Evolutionary conservation across 2,113 vertebrate species (phyloP).

Genomic region (Condylura cristata): DNA sequence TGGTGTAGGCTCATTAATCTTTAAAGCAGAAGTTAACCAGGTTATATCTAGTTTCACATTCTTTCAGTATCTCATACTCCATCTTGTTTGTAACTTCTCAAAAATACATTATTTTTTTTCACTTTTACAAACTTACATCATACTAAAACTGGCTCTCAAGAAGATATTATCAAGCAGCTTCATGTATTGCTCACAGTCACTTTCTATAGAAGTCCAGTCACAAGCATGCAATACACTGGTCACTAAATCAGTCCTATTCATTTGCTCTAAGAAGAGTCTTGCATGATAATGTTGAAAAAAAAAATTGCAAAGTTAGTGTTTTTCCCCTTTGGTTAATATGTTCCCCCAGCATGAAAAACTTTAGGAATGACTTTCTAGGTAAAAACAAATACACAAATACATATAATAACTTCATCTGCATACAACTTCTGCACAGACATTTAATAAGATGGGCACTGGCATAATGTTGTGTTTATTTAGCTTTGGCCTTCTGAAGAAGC

Average conservation of each 20-base stretch:
- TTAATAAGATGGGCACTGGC: conserved; percentile 30
- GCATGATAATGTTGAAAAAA: neutral
- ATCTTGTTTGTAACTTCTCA: neutral
- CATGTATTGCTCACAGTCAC: neutral
- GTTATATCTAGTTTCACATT: neutral
- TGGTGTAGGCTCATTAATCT: neutral
- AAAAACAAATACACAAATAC: neutral
- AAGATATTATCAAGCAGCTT: neutral
- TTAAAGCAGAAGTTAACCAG: neutral
- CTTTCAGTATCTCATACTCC: neutral
- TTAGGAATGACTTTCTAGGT: conserved; percentile 2
- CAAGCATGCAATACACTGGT: neutral
- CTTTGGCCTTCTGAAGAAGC: conserved; percentile 72
- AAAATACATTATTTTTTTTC: neutral
- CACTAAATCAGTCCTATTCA: neutral
- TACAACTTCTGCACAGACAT: conserved; percentile 51
- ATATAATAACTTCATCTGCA: conserved; percentile 57
- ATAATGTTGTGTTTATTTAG: conserved; percentile 74
- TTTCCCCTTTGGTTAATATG: neutral
- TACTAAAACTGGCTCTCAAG: neutral
- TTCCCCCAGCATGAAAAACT: neutral
- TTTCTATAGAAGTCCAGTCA: neutral
- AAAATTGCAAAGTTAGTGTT: neutral
- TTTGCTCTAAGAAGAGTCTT: neutral
- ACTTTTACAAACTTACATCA: neutral